These are phyloP conservation scores for Archivesica marissinica DNA, from an alignment of 1,140 invertebrate genomes.

Conservation along the genomic window DNA sequence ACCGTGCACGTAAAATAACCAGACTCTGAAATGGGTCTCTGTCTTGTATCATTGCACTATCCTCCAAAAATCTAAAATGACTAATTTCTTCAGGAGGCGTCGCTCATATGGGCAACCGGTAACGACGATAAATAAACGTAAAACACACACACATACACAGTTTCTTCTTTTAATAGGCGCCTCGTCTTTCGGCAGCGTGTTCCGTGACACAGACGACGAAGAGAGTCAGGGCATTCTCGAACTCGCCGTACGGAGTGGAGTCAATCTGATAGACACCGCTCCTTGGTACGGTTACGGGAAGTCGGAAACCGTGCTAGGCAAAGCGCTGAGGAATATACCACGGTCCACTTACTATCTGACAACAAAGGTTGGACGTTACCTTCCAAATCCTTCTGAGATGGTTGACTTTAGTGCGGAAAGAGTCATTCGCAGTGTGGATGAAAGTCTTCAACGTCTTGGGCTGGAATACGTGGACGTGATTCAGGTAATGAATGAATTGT, in stretches of 20 bases:
- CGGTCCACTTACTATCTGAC: conserved; percentile 94
- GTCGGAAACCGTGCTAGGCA: conserved; percentile 91
- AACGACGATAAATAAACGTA: too few species aligned
- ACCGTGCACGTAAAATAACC: too few species aligned
- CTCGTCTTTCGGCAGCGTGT: conserved; percentile 80
- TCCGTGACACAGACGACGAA: conserved; percentile 85
- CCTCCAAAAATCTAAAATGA: too few species aligned
- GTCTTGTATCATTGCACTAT: too few species aligned
- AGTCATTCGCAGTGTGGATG: conserved; percentile 90
- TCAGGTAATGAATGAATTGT: too few species aligned
- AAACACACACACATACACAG: background rate
- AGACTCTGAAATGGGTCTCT: too few species aligned
- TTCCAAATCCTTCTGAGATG: conserved; percentile 89
- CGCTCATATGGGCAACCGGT: too few species aligned
- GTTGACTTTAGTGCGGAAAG: conserved; percentile 94
- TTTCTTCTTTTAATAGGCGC: conserved; percentile 68
- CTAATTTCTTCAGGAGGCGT: too few species aligned
- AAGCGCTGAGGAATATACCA: conserved; percentile 92
- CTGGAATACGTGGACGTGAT: conserved; percentile 95
- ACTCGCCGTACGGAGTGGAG: conserved; percentile 89
- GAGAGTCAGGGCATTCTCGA: conserved; percentile 89
- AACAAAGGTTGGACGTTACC: conserved; percentile 96
- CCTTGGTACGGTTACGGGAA: conserved; percentile 93
- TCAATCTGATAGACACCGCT: conserved; percentile 96
- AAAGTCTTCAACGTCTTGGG: conserved; percentile 90